A percentile compares a stretch with the other conserved stretches of the same genome.
Evolutionary conservation across 2,797 vertebrate species (phyloP).

Genomic region (Crax fasciolata): DNA sequence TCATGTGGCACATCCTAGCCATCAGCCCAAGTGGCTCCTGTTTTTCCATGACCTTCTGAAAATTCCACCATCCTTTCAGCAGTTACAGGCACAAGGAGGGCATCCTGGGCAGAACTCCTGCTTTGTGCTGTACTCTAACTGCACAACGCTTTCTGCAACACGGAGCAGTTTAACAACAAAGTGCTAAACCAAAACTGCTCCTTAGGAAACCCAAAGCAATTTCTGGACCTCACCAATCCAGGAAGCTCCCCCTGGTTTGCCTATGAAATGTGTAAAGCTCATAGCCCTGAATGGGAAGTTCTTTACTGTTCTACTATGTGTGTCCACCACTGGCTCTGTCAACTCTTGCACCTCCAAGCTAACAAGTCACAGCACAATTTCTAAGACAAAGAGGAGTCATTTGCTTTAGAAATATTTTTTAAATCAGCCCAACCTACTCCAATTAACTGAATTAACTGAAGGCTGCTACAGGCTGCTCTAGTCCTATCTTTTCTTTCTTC

Average conservation of each 20-base stretch:
- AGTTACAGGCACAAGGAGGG: not conserved
- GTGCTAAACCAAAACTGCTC: not conserved
- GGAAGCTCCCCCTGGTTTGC: not conserved
- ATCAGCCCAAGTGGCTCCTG: not conserved
- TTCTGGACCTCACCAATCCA: not conserved
- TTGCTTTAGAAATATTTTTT: not conserved
- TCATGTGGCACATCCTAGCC: not conserved
- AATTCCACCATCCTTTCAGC: not conserved
- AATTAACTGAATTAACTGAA: not conserved
- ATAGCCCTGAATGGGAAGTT: not conserved
- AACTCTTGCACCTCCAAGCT: not conserved
- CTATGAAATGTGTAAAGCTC: not conserved
- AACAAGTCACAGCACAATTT: not conserved
- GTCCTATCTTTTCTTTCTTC: not conserved
- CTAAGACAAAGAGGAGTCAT: not conserved
- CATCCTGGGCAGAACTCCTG: not conserved
- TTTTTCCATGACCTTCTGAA: not conserved
- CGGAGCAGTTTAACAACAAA: not conserved
- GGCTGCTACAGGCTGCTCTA: not conserved
- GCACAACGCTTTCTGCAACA: not conserved
- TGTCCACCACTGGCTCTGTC: not conserved
- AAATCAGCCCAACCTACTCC: not conserved
- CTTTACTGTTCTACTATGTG: not conserved
- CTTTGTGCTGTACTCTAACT: not conserved
- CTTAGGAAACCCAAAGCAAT: not conserved